Evolutionary conservation across 1,140 invertebrate species (phyloP), one percentile per base, ranked within the genome.

Genomic region (Mylabris phalerata): DNA sequence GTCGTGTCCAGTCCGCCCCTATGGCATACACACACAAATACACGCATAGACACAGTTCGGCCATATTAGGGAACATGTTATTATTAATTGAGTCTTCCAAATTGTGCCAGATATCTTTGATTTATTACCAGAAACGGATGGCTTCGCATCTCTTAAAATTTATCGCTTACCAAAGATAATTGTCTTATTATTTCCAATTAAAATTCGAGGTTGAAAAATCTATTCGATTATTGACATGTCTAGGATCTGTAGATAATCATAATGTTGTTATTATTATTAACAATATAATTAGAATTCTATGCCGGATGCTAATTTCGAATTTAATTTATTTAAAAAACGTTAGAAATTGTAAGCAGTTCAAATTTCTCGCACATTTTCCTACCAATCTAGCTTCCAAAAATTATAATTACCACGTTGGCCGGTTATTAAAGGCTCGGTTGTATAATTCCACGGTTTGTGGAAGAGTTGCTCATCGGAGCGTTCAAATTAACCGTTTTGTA

Each of bases 11-110:
- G 57, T 65, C 63, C 70, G 65, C 65, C 70, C 60, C 65, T 61
- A 32, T 32, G 7, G 7, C 32, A 32, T 19, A 19, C 19, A 32
- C 27, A 32, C 32, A 32, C 32, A 32, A 32, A 19, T 19, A 2
- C 19, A 19, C 19, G 19, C 32, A 32, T 32, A 32, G 4, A 32
- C 32, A 32, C 61, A 52, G 51, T 32, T 55, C 66, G 61, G 63
- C 67, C 69, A 70, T 67, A 56, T 45, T 49, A n/a, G 61, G 58
- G 55, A 49, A 52, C 57, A 60, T 61, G 55, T 61, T 59, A 60
- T 65, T 70, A 70, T 70, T 71, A 71, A 71, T 70, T 70, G 70
- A 71, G 70, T 67, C 69, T 69, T 71, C 59, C 54, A 65, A 60
- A 62, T 58, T 55, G 55, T 63, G 61, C 39, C 55, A 59, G 58